These are phyloP conservation scores for Fabriciana adippe DNA, from an alignment of 2,888 invertebrate species.

Conservation along the genomic window DNA sequence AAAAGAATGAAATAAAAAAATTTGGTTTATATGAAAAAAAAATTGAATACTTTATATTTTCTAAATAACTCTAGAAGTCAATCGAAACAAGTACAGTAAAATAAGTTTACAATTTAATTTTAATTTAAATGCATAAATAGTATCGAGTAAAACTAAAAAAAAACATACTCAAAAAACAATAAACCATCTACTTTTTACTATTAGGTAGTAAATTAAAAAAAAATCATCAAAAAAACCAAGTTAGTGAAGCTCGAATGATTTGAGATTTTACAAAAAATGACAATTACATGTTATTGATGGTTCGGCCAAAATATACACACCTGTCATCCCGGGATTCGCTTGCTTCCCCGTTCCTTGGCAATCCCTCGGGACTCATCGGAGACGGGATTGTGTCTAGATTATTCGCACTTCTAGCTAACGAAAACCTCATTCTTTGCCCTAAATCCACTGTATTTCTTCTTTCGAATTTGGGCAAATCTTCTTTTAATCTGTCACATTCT, in stretches of 20 bases:
- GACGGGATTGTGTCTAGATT: slow-evolving; percentile 67
- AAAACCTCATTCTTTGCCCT: slow-evolving; percentile 72
- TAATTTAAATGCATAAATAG: no score
- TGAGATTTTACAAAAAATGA: background rate
- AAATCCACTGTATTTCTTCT: slow-evolving; percentile 75
- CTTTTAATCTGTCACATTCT: slow-evolving; percentile 55
- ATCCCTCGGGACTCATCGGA: slow-evolving; percentile 44
- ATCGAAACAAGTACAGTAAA: no score
- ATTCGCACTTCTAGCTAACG: slow-evolving; percentile 67
- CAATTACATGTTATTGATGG: slow-evolving; percentile 12
- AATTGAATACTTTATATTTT: no score
- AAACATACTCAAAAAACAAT: no score
- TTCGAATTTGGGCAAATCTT: slow-evolving; percentile 67
- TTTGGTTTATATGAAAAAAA: no score
- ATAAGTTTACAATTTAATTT: no score
- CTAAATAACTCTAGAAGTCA: no score
- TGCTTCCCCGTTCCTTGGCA: slow-evolving; percentile 30
- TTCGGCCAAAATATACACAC: slow-evolving; percentile 29
- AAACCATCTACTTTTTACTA: no score
- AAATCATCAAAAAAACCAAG: background rate
- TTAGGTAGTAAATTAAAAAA: no score
- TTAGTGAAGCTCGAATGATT: slow-evolving; percentile 17
- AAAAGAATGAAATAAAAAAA: no score
- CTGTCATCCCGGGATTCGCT: slow-evolving; percentile 36
- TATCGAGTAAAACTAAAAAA: no score